These are phyloP conservation scores for Melanotaenia boesemani DNA, from an alignment of 2,797 vertebrate species.

Conservation along the genomic window DNA sequence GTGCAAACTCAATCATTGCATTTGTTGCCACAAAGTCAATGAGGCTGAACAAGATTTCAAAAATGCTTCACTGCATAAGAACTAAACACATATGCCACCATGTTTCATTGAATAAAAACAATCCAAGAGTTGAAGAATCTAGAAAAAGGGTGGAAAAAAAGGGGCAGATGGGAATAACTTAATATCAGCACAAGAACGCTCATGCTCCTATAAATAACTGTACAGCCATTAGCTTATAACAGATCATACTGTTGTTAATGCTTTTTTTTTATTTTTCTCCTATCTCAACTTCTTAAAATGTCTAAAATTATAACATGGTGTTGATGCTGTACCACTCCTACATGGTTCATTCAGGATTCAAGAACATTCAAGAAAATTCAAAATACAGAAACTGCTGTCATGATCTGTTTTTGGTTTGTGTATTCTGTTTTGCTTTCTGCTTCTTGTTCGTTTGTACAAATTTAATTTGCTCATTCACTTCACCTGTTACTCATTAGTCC, in stretches of 20 bases:
- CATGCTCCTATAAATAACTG: background rate
- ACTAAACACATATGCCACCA: background rate
- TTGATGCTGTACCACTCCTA: background rate
- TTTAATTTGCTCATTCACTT: too few relatives aligned
- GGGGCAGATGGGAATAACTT: background rate
- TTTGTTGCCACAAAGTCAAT: constrained; percentile 16
- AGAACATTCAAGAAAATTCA: background rate
- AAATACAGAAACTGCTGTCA: constrained; percentile 9
- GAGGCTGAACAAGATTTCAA: constrained; percentile 9
- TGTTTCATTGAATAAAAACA: background rate
- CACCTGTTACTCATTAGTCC: too few relatives aligned
- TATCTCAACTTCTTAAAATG: background rate
- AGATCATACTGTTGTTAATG: background rate
- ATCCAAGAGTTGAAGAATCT: background rate
- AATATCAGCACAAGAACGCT: background rate
- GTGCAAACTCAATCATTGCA: constrained; percentile 3
- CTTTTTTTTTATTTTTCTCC: background rate
- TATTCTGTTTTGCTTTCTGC: too few relatives aligned
- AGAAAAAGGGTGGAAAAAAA: background rate
- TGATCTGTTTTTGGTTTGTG: too few relatives aligned
- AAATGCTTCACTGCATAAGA: constrained; percentile 16
- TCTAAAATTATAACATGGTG: background rate
- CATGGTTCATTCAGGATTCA: background rate
- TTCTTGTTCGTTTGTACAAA: too few relatives aligned
- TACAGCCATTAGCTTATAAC: background rate